Conservation (phyloP, 2,113 vertebrate genomes). For the Ariopsis seemanni region DNA sequence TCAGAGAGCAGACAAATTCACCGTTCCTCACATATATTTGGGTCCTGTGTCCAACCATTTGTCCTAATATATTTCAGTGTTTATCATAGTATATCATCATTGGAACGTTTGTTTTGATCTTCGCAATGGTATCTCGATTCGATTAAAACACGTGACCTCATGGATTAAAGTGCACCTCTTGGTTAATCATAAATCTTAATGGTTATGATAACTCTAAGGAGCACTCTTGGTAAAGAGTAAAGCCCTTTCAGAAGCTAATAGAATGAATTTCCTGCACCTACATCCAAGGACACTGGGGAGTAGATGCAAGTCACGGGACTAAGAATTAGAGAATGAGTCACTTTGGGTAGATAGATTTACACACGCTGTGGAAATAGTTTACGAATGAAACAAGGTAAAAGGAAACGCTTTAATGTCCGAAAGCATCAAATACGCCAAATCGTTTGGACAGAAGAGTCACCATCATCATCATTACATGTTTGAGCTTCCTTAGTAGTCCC, state of each 20-base stretch:
- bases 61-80: background rate
- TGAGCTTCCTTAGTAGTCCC: constrained; percentile 26
- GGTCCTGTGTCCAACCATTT: background rate
- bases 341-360: background rate
- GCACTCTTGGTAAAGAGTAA: background rate
- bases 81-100: background rate
- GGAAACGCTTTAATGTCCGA: background rate
- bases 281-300: background rate
- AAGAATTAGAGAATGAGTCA: constrained; percentile 9
- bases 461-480: background rate
- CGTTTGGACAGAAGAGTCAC: constrained; percentile 2
- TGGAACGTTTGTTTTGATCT: background rate
- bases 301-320: constrained; percentile 7
- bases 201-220: background rate
- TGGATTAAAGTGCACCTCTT: background rate
- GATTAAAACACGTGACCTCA: constrained; percentile 6
- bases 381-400: background rate
- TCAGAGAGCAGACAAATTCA: background rate
- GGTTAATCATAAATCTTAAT: constrained; percentile 16
- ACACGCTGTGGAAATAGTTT: background rate
- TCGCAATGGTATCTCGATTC: background rate
- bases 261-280: background rate
- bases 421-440: background rate
- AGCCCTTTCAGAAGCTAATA: background rate
- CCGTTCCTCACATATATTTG: background rate